phyloP scores from a whole-genome alignment of 1,140 invertebrate genomes.

The Andrena cerasifolii region DNA sequence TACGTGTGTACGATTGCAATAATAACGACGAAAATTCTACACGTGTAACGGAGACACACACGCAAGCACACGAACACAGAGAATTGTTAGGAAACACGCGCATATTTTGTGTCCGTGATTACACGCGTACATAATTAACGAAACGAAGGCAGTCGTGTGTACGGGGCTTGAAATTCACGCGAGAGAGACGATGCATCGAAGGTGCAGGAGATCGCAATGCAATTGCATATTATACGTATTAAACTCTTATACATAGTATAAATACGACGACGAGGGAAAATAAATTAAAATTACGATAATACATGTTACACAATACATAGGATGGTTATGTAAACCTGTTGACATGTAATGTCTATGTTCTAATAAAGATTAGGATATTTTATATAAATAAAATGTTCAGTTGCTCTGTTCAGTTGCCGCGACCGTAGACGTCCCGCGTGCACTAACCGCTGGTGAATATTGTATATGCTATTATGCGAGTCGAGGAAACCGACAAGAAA shows the following conservation, averaged over 20 bases:
- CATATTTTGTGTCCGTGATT: slow-evolving; percentile 28
- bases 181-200: background rate
- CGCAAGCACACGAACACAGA: background rate
- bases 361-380: slow-evolving; percentile 80
- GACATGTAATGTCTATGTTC: slow-evolving; percentile 77
- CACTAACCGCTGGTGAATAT: background rate
- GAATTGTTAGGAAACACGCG: background rate
- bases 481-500: background rate
- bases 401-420: slow-evolving; percentile 1
- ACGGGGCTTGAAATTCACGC: slow-evolving; percentile 14
- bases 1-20: slow-evolving; percentile 27
- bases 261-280: slow-evolving; percentile 53
- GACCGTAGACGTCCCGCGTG: background rate
- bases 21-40: background rate
- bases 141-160: slow-evolving; percentile 42
- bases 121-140: slow-evolving; percentile 18
- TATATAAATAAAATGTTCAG: slow-evolving; percentile 73
- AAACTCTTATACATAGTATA: slow-evolving; percentile 60
- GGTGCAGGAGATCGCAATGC: slow-evolving; percentile 30
- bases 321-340: slow-evolving; percentile 68
- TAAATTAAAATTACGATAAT: slow-evolving; percentile 51
- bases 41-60: too few relatives aligned
- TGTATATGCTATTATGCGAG: background rate
- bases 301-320: slow-evolving; percentile 58
- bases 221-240: slow-evolving; percentile 47